Evolutionary conservation across 2,797 vertebrate species (phyloP).

Genomic region (Falco columbarius): DNA sequence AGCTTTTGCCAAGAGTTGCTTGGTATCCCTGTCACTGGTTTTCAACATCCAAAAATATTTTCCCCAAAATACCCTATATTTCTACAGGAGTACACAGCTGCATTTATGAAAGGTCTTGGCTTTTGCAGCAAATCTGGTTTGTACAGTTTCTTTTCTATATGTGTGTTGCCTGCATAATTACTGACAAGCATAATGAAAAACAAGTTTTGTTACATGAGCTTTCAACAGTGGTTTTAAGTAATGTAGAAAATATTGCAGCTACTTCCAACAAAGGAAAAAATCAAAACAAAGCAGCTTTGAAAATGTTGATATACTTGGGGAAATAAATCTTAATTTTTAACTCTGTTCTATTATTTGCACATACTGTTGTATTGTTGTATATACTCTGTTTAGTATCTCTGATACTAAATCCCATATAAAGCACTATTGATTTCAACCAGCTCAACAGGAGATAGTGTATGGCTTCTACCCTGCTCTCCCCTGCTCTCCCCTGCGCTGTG

Average conservation of each 20-base stretch:
- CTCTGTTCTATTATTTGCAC: too few relatives aligned
- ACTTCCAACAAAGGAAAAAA: background rate
- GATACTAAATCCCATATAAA: background rate
- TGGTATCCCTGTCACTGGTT: background rate
- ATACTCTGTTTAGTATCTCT: background rate
- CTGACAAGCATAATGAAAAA: slow-evolving; percentile 22
- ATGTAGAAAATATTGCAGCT: background rate
- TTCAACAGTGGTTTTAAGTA: slow-evolving; percentile 9
- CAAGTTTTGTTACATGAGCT: background rate
- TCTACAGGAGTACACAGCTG: background rate
- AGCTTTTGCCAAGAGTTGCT: background rate
- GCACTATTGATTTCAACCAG: background rate
- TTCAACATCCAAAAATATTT: slow-evolving; percentile 11
- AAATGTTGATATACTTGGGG: background rate
- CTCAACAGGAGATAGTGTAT: background rate
- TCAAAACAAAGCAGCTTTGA: background rate
- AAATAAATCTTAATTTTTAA: slow-evolving; percentile 6
- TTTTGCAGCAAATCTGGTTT: slow-evolving; percentile 21
- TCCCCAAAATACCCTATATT: background rate
- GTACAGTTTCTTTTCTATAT: background rate
- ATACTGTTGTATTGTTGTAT: too few relatives aligned
- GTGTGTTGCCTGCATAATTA: background rate
- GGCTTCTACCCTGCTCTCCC: background rate
- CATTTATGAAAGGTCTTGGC: background rate
- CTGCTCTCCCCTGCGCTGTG: rapidly evolving